A percentile compares a stretch with the other conserved stretches of the same genome.
Evolutionary conservation across 2,888 invertebrate genomes (phyloP).

Genomic region (Diarsia rubi): DNA sequence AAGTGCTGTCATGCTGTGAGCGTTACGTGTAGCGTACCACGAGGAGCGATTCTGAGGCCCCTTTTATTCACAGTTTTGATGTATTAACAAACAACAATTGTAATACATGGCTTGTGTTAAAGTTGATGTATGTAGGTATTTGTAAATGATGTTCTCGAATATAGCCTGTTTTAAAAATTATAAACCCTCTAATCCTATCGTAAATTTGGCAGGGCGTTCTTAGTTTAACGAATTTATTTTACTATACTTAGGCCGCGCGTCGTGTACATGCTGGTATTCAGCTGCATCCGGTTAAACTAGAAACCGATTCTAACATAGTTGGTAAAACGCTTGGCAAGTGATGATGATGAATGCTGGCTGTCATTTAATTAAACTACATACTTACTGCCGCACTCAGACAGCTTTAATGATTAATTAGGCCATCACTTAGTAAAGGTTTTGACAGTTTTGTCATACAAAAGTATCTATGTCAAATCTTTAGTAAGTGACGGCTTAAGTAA

Average conservation of each 20-base stretch:
- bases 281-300: neutral
- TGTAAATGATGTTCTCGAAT: neutral
- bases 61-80: neutral
- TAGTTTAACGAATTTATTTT: neutral
- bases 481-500: no score
- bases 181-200: neutral
- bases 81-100: neutral
- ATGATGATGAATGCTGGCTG: neutral
- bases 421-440: no score
- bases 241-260: neutral
- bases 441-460: no score
- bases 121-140: neutral
- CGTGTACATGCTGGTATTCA: neutral
- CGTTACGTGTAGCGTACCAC: constrained; percentile 11
- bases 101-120: neutral
- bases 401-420: no score
- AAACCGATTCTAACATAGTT: neutral
- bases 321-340: neutral
- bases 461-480: no score
- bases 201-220: neutral
- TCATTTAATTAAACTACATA: neutral
- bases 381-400: no score
- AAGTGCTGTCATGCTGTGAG: no score
- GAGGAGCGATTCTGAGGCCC: constrained; percentile 8
- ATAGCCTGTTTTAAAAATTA: neutral